A percentile compares a stretch with the other conserved stretches of the same genome.
phyloP scores from a whole-genome alignment of 2,888 invertebrate species.

The Melanargia galathea region DNA sequence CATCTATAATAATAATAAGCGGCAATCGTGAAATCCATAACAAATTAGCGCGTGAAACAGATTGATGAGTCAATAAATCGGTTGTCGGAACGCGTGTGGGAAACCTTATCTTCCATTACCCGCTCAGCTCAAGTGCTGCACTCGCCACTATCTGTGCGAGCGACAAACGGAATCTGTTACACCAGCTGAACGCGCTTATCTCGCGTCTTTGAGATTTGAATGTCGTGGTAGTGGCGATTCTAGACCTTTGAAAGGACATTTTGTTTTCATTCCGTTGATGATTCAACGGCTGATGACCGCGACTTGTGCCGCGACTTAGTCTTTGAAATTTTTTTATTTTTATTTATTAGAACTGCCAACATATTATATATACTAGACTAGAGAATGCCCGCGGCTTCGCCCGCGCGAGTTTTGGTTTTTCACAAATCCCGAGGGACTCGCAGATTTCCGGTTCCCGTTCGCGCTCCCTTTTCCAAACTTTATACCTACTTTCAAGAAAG shows the following conservation, averaged over 20 bases:
- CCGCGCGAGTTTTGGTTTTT: too few species aligned
- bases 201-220: constrained; percentile 8
- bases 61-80: constrained; percentile 50
- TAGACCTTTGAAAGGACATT: constrained; percentile 5
- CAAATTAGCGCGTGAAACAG: constrained; percentile 12
- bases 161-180: constrained; percentile 50
- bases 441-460: too few species aligned
- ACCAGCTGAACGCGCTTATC: constrained; percentile 52
- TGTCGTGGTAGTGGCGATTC: not conserved
- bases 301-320: too few species aligned
- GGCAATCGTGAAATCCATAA: constrained; percentile 19
- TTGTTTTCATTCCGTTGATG: not conserved
- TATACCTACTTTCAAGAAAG: too few species aligned
- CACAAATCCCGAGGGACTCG: too few species aligned
- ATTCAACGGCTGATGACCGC: too few species aligned
- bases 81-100: constrained; percentile 35
- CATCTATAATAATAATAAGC: not conserved
- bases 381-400: too few species aligned
- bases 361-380: too few species aligned
- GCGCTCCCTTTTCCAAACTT: too few species aligned
- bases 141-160: constrained; percentile 43
- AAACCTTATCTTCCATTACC: constrained; percentile 51
- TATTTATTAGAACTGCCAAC: too few species aligned
- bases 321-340: too few species aligned
- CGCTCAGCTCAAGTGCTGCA: constrained; percentile 46